phyloP scores from a whole-genome alignment of 2,888 invertebrate species.

The Campopleginae sp. region DNA sequence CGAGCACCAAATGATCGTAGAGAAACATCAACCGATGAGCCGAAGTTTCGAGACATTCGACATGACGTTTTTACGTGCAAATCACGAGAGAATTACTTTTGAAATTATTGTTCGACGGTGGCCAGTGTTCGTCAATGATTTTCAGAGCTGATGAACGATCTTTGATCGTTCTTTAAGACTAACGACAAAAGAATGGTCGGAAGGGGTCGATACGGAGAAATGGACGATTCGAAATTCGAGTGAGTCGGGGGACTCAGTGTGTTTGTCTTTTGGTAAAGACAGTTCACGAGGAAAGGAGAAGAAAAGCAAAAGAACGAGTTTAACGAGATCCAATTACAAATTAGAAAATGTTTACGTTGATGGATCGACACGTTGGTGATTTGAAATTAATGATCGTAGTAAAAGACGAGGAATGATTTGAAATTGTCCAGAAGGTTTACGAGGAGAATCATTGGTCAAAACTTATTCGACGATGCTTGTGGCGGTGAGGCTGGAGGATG shows the following conservation, averaged over 20 bases:
- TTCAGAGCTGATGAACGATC: neutral
- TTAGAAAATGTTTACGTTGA: constrained; percentile 19
- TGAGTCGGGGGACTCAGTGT: constrained; percentile 51
- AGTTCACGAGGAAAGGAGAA: constrained; percentile 48
- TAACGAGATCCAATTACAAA: constrained; percentile 13
- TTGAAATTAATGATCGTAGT: constrained; percentile 17
- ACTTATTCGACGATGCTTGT: constrained; percentile 33
- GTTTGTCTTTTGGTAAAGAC: constrained; percentile 22
- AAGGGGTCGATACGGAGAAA: constrained; percentile 17
- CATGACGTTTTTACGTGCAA: neutral
- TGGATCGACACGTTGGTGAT: neutral
- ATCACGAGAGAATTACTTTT: neutral
- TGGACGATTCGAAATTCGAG: constrained; percentile 16
- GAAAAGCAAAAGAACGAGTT: constrained; percentile 13
- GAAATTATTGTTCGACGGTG: neutral
- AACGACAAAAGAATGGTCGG: constrained; percentile 23
- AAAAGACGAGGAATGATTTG: constrained; percentile 15
- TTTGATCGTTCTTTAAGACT: constrained; percentile 18
- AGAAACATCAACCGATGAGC: constrained; percentile 10
- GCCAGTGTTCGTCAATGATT: neutral
- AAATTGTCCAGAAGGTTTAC: constrained; percentile 40
- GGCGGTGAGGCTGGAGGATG: neutral
- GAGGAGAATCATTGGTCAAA: constrained; percentile 32
- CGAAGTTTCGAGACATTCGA: constrained; percentile 3
- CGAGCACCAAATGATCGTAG: neutral